These are phyloP conservation scores for Nasalis larvatus DNA, from an alignment of 2,113 vertebrate genomes.

Conservation along the genomic window DNA sequence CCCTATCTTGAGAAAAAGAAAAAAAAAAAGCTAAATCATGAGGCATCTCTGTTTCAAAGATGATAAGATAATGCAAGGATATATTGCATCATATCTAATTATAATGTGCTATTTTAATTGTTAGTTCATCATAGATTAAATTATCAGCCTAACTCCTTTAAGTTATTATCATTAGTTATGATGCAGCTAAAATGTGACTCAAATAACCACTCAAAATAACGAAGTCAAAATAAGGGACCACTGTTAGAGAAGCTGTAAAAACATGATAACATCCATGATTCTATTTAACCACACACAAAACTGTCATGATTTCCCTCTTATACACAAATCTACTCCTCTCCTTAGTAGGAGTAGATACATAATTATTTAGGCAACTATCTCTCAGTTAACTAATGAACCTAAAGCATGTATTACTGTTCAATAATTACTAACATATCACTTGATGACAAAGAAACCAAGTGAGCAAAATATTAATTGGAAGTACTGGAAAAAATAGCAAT, in stretches of 20 bases:
- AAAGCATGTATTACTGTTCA: not conserved
- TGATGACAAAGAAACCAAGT: not conserved
- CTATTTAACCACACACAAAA: not conserved
- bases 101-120: not conserved
- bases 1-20: no score
- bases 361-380: not conserved
- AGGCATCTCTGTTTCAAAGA: not conserved
- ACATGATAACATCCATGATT: not conserved
- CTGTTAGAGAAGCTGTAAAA: not conserved
- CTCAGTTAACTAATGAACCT: not conserved
- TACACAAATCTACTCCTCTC: not conserved
- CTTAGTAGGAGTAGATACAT: not conserved
- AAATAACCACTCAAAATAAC: not conserved
- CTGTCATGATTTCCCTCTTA: not conserved
- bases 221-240: not conserved
- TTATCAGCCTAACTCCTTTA: not conserved
- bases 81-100: not conserved
- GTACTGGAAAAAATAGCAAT: not conserved
- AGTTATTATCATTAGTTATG: not conserved
- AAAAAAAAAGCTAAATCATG: not conserved
- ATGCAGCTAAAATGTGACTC: not conserved
- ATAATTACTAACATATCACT: not conserved
- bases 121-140: not conserved
- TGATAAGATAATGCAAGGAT: not conserved
- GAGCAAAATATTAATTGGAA: not conserved